Evolutionary conservation across 2,888 invertebrate species (phyloP), one percentile per base, ranked within the genome.

Genomic region (Dasypogon diadema): DNA sequence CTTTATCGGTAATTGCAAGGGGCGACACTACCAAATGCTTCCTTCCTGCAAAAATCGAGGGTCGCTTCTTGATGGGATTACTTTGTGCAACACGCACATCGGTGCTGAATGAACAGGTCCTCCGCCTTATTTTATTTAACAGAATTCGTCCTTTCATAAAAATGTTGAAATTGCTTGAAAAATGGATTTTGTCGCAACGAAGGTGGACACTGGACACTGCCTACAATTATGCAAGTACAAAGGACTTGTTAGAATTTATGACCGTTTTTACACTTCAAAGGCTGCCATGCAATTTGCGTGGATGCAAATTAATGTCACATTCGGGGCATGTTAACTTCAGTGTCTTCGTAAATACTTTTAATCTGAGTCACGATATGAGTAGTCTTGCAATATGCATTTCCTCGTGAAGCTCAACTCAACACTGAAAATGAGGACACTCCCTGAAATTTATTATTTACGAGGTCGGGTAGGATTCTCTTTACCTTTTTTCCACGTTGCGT

Each of bases 271-370:
- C 60, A 60, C 60, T 37, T 60, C 21, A 60, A 16, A 60, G 1
- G 12, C 18, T 60, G 37, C 37, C 60, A 42, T 16, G 60, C 60
- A 60, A 60, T 60, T 60, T 60, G 12, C 60, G 10, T 14, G 34
- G 60, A 42, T 37, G 60, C 37, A 60, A 60, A 34, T 60, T 60
- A 60, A 34, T 60, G 37, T 37, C 37, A 60, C 60, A 60, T 60
- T 60, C 60, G 21, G 37, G 60, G 18, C 60, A 60, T 60, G 42
- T 42, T 2, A 60, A 37, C 8, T 60, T n/a, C 4, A 37, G 18
- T 51, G 51, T 16, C 5, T 16, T 21, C n/a, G 18, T 51, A 51
- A 21, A 51, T 51, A 21, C 18, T 16, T 51, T 6, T 60, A 60
- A 60, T 60, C 60, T 60, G 60, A 60, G 60, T 60, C 60, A 60